Base-by-base conservation (phyloP, 2,113 vertebrate genomes). In the Phrynosoma platyrhinos region DNA sequence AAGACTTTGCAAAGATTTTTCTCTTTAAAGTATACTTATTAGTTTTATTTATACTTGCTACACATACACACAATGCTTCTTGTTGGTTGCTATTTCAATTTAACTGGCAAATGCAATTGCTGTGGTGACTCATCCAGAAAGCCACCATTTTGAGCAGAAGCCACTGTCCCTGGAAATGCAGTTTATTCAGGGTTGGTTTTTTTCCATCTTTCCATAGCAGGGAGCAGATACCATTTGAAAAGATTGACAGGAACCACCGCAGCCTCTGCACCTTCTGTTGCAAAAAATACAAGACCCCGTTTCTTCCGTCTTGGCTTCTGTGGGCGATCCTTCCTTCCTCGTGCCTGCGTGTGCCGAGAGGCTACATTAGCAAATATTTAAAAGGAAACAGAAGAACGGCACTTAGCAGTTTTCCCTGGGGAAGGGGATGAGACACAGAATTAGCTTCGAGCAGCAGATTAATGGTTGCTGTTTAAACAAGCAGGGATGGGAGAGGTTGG, bases 281-380 rank as follows among this genome's bases (percentile, higher is more conserved):
- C 68, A 79, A 72, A 36, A 47, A 79, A 68, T 18, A 2, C 52
- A 30, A 23, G 58, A 3, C 9, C 27, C 27, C 21, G 30, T 79
- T 86, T 68, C 58, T 47, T n/a, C 8, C 25, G 2, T 62, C 42
- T 64, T 85, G 72, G 20, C 25, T 76, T 66, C 74, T 77, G 32
- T 85, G 58, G 58, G 58, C 9, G 12, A 12, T 18, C 4, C 42
- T 47, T 64, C 18, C 36, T 52, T 78, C 7, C 58, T 23, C 52
- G 0, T 84, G 69, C 32, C 47, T 14, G 40, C 25, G 9, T 52
- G 27, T 53, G 58, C 76, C 32, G 68, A 68, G 84, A 68, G 84
- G 75, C 20, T 79, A 62, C 84, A 52, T 86, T 79, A 86, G 84
- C 84, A 79, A 78, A 86, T 86, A 86, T 69, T 86, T 68, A 78